These are phyloP conservation scores for Arion vulgaris DNA, from an alignment of 1,140 invertebrate genomes.

Conservation along the genomic window DNA sequence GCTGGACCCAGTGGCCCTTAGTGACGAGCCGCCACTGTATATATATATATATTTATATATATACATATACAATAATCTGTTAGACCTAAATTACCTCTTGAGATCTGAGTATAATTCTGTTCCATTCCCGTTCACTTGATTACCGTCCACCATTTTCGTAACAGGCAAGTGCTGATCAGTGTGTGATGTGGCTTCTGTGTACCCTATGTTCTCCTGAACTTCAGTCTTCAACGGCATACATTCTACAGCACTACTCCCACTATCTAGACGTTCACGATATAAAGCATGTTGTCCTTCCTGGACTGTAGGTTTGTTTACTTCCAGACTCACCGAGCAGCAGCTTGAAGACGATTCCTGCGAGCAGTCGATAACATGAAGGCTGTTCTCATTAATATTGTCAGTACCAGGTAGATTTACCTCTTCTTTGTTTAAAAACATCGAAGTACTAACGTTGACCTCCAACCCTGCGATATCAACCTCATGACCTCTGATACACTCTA, in stretches of 20 bases:
- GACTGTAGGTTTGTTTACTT: neutral
- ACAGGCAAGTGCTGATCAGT: neutral
- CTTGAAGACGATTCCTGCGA: neutral
- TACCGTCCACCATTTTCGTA: neutral
- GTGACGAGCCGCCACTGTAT: too few relatives aligned
- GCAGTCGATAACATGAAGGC: neutral
- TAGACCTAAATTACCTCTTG: neutral
- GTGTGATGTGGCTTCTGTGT: neutral
- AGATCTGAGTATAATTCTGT: neutral
- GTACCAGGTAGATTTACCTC: neutral
- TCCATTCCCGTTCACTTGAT: neutral
- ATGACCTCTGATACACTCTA: neutral
- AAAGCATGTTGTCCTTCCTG: neutral
- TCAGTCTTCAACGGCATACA: neutral
- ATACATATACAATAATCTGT: too few relatives aligned
- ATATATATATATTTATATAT: too few relatives aligned
- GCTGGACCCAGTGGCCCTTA: too few relatives aligned
- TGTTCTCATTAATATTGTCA: neutral
- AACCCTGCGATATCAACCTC: neutral
- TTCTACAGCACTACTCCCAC: neutral
- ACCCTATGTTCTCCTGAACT: neutral
- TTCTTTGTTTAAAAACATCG: neutral
- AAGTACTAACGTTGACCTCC: neutral
- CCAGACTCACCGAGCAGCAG: neutral
- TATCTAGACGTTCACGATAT: neutral